phyloP scores from a whole-genome alignment of 2,888 invertebrate species.

The Hermodice carunculata region DNA sequence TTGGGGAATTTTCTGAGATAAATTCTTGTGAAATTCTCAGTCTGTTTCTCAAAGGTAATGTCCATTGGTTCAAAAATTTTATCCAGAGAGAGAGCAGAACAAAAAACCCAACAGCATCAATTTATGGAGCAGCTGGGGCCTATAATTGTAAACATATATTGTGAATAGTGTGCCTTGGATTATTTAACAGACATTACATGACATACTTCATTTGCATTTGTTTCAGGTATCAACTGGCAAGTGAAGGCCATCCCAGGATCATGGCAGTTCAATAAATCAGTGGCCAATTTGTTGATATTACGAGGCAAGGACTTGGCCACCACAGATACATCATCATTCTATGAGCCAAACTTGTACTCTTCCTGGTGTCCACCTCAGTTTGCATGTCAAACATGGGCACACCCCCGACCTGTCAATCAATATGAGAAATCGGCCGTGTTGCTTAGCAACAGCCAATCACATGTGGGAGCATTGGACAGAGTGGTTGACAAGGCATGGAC shows the following conservation, averaged over 20 bases:
- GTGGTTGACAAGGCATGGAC: constrained; percentile 68
- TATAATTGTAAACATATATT: too few relatives aligned
- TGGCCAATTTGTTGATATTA: constrained; percentile 58
- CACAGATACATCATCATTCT: constrained; percentile 50
- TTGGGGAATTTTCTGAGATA: too few relatives aligned
- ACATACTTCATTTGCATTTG: not conserved
- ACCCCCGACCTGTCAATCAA: constrained; percentile 56
- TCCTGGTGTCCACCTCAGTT: constrained; percentile 55
- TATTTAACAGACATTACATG: too few relatives aligned
- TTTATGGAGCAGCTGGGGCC: too few relatives aligned
- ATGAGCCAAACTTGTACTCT: constrained; percentile 56
- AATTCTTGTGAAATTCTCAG: too few relatives aligned
- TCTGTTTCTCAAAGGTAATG: too few relatives aligned
- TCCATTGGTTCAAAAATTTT: too few relatives aligned
- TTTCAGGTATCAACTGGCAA: constrained; percentile 66
- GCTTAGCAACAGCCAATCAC: constrained; percentile 65
- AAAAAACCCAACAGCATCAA: too few relatives aligned
- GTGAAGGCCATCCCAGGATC: constrained; percentile 36
- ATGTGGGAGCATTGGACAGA: constrained; percentile 55
- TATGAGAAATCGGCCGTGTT: constrained; percentile 67
- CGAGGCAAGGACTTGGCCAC: constrained; percentile 55
- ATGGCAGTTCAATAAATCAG: constrained; percentile 53
- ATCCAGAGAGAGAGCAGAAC: too few relatives aligned
- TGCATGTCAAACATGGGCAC: constrained; percentile 40
- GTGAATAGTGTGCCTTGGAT: too few relatives aligned